Percentiles rank a stretch among this genome's conserved stretches.
phyloP scores from a whole-genome alignment of 2,113 vertebrate genomes.

The Alectura lathami region DNA sequence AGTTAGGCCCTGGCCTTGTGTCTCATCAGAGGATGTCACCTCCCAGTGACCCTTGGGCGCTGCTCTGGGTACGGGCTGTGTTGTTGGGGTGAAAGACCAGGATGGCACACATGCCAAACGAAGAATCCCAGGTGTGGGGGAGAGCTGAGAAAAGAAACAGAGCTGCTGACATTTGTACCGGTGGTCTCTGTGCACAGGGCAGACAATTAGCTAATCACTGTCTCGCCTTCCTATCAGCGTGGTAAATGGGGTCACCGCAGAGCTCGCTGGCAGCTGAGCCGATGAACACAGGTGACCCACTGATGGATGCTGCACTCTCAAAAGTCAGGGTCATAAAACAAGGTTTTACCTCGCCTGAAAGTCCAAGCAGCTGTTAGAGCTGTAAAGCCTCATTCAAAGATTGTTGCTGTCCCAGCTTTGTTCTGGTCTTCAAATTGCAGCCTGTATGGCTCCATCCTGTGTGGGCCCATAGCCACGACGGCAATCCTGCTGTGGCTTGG shows the following conservation, averaged over 20 bases:
- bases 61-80: background rate
- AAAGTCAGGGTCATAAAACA: background rate
- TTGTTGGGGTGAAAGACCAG: background rate
- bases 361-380: background rate
- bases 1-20: background rate
- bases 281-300: background rate
- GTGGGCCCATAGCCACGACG: rapidly evolving
- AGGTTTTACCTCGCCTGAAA: background rate
- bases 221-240: background rate
- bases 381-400: background rate
- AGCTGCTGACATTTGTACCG: background rate
- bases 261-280: background rate
- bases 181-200: rapidly evolving
- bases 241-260: background rate
- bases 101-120: rapidly evolving
- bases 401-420: background rate
- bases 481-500: too few species aligned
- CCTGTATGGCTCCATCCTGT: rapidly evolving
- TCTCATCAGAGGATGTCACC: background rate
- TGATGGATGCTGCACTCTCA: background rate
- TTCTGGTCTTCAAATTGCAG: background rate
- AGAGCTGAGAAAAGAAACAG: background rate
- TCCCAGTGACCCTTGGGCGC: background rate
- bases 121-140: background rate
- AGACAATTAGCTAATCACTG: background rate